Evolutionary conservation across 2,888 invertebrate species (phyloP).

Genomic region (Taenaris catops): DNA sequence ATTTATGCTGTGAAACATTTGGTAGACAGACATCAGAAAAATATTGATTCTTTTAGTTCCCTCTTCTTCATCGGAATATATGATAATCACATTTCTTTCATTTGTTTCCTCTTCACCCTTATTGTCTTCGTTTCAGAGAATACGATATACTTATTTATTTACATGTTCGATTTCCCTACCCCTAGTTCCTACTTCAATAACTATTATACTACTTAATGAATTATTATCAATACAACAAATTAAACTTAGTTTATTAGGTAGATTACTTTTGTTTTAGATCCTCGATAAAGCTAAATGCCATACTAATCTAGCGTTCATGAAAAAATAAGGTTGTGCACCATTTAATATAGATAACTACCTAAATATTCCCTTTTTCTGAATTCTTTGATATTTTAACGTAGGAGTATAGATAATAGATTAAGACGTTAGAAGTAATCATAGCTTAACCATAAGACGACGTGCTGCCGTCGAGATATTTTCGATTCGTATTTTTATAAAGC

Average conservation of each 20-base stretch:
- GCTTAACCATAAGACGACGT: conserved; percentile 71
- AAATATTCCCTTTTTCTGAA: conserved; percentile 77
- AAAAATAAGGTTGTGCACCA: conserved; percentile 79
- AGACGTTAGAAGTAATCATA: conserved; percentile 67
- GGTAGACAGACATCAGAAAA: conserved; percentile 40
- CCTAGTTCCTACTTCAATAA: conserved; percentile 66
- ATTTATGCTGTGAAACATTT: conserved; percentile 49
- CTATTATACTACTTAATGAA: conserved; percentile 40
- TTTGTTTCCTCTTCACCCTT: conserved; percentile 25
- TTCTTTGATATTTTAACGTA: conserved; percentile 79
- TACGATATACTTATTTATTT: conserved; percentile 25
- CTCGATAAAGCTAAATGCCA: conserved; percentile 67
- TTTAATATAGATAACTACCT: conserved; percentile 70
- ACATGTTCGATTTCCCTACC: conserved; percentile 40
- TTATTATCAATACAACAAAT: conserved; percentile 47
- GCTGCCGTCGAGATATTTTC: conserved; percentile 76
- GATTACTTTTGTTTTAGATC: conserved; percentile 51
- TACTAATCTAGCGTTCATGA: conserved; percentile 75
- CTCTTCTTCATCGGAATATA: too few species aligned
- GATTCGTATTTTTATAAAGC: conserved; percentile 79
- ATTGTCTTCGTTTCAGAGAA: conserved; percentile 25
- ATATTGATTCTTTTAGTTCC: conserved; percentile 29
- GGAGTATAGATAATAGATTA: conserved; percentile 63
- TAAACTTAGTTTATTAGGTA: conserved; percentile 55
- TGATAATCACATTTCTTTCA: too few species aligned